These are phyloP conservation scores for Hirundichthys speculiger DNA, from an alignment of 2,113 vertebrate species.

Conservation along the genomic window DNA sequence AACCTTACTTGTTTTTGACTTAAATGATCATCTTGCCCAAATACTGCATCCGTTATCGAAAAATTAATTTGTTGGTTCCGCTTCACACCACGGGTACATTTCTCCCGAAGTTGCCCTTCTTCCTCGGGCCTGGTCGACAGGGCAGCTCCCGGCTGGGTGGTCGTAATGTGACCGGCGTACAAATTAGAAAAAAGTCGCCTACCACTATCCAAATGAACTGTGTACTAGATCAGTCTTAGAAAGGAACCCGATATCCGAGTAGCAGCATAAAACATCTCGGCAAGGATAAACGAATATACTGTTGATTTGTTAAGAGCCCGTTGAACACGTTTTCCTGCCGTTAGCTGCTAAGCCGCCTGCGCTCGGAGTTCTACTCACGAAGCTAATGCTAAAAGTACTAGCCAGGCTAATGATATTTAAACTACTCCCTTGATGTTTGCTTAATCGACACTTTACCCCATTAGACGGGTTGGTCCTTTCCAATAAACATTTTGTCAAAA, in stretches of 20 bases:
- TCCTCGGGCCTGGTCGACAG: slow-evolving; percentile 44
- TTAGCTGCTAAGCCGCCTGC: slow-evolving; percentile 50
- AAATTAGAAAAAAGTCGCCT: background rate
- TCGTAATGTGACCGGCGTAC: slow-evolving; percentile 51
- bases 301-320: slow-evolving; percentile 1
- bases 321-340: slow-evolving; percentile 65
- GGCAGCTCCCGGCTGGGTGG: slow-evolving; percentile 26
- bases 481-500: background rate
- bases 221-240: background rate
- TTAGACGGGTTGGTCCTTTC: background rate
- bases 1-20: background rate
- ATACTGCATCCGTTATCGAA: background rate
- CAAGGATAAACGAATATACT: too few relatives aligned
- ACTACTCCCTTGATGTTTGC: background rate
- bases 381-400: slow-evolving; percentile 66
- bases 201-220: background rate
- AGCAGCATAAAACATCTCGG: background rate
- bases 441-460: background rate
- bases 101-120: slow-evolving; percentile 31
- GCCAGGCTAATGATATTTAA: slow-evolving; percentile 39
- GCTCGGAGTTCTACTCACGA: background rate
- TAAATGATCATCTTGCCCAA: background rate
- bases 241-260: too few relatives aligned
- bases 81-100: background rate
- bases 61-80: fast-evolving